Percentiles rank a stretch among this genome's conserved stretches.
phyloP scores from a whole-genome alignment of 30 jellyfish, hydroid and myxozoan species.

The Pelagia noctiluca region DNA sequence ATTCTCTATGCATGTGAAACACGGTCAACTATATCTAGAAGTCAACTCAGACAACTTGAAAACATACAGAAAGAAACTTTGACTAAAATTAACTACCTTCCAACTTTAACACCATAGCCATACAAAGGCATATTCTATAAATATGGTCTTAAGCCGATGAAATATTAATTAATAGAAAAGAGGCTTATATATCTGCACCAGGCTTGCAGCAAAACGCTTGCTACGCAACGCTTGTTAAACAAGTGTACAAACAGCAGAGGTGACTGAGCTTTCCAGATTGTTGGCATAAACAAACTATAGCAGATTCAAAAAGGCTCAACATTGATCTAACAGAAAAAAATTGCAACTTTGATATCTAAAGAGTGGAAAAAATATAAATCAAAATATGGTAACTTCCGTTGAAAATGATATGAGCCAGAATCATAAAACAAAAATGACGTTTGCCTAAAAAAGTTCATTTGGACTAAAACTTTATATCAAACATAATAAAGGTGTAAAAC shows the following conservation, averaged over 20 bases:
- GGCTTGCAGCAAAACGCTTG: conserved; percentile 5
- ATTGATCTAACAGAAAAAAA: conserved; percentile 26
- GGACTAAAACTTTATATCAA: too few species aligned
- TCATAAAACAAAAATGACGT: too few species aligned
- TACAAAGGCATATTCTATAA: conserved; percentile 2
- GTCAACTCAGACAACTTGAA: neutral
- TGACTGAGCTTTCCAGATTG: conserved; percentile 24
- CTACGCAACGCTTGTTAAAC: conserved; percentile 38
- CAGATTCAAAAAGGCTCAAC: conserved; percentile 21
- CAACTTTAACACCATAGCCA: conserved; percentile 21
- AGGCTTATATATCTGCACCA: conserved; percentile 17
- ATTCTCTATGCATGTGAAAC: conserved; percentile 34
- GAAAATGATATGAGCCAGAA: too few species aligned
- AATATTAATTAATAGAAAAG: neutral
- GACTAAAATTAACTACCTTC: too few species aligned
- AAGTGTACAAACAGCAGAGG: conserved; percentile 26
- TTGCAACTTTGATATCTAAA: too few species aligned
- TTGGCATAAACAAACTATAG: conserved; percentile 7
- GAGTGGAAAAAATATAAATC: too few species aligned
- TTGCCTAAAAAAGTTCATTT: too few species aligned
- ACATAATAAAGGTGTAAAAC: too few species aligned
- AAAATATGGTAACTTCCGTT: too few species aligned
- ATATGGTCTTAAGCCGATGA: too few species aligned
- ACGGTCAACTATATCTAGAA: conserved; percentile 28
- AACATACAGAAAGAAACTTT: too few species aligned